A percentile compares a stretch with the other conserved stretches of the same genome.
phyloP scores from a whole-genome alignment of 1,140 invertebrate genomes.

The Apis dorsata region DNA sequence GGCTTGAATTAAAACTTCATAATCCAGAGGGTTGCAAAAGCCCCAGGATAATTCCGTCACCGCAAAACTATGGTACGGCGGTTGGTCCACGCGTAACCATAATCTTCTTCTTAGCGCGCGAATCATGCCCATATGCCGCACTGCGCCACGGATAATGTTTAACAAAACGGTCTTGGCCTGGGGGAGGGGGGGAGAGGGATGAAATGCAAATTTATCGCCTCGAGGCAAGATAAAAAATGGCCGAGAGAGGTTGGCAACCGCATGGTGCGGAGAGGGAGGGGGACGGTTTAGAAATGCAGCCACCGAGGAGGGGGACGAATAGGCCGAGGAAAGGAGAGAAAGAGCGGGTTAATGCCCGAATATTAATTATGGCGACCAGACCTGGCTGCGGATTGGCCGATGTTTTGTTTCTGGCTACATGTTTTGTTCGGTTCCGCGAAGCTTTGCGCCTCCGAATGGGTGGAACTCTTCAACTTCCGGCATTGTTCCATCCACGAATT shows the following conservation, averaged over 20 bases:
- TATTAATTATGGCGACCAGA: slow-evolving; percentile 72
- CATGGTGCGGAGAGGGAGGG: background rate
- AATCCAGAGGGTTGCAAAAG: slow-evolving; percentile 15
- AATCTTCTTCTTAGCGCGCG: slow-evolving; percentile 34
- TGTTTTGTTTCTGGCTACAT: slow-evolving; percentile 67
- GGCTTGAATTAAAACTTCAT: slow-evolving; percentile 25
- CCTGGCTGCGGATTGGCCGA: slow-evolving; percentile 51
- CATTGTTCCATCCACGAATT: slow-evolving; percentile 37
- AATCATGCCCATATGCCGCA: slow-evolving; percentile 55
- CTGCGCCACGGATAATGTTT: slow-evolving; percentile 63
- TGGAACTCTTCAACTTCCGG: slow-evolving; percentile 1
- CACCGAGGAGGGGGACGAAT: background rate
- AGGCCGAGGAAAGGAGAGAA: slow-evolving; percentile 35
- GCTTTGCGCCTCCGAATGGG: background rate
- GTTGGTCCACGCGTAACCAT: background rate
- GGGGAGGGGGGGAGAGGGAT: slow-evolving; percentile 33
- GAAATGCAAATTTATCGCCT: slow-evolving; percentile 72
- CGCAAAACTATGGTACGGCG: background rate
- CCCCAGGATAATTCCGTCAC: slow-evolving; percentile 20
- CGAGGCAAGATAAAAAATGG: slow-evolving; percentile 48
- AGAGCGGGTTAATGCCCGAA: slow-evolving; percentile 68
- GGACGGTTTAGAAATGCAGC: background rate
- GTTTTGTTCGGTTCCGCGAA: slow-evolving; percentile 53
- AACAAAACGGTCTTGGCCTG: slow-evolving; percentile 65
- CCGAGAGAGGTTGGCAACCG: background rate